Conservation (phyloP, 2,113 vertebrate species). For the Barbus barbus region DNA sequence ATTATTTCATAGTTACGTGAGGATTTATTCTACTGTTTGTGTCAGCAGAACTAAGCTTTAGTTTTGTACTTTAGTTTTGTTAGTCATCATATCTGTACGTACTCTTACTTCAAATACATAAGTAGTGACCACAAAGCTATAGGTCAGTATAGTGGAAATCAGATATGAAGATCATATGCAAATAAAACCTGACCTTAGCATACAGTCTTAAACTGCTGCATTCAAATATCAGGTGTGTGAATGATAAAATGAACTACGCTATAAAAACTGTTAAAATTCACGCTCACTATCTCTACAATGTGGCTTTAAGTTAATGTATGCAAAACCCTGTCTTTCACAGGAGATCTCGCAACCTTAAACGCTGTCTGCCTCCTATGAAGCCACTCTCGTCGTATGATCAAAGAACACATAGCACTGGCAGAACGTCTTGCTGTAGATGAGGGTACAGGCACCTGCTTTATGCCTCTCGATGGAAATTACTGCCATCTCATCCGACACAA, state of each 20-base stretch:
- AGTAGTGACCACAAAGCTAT: conserved; percentile 10
- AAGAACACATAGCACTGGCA: conserved; percentile 26
- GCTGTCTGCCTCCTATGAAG: conserved; percentile 44
- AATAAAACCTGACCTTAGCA: not conserved
- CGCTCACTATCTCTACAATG: not conserved
- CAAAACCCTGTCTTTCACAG: conserved; percentile 41
- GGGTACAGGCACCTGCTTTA: conserved; percentile 32
- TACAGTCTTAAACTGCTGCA: not conserved
- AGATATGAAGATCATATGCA: not conserved
- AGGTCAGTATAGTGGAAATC: not conserved
- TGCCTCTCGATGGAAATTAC: too few species aligned
- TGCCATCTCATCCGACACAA: not conserved
- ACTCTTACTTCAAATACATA: not conserved
- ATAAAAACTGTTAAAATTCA: conserved; percentile 23
- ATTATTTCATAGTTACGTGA: conserved; percentile 35
- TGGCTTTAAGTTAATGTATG: conserved; percentile 44
- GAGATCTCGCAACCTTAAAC: conserved; percentile 27
- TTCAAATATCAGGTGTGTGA: conserved; percentile 20
- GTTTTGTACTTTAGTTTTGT: not conserved
- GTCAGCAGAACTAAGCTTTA: conserved; percentile 7
- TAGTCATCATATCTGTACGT: not conserved
- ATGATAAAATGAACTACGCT: not conserved
- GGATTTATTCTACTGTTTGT: conserved; percentile 42
- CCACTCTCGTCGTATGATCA: conserved; percentile 46
- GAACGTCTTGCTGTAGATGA: conserved; percentile 29